phyloP scores from a whole-genome alignment of 2,888 invertebrate genomes.

The Cremastinae sp. region DNA sequence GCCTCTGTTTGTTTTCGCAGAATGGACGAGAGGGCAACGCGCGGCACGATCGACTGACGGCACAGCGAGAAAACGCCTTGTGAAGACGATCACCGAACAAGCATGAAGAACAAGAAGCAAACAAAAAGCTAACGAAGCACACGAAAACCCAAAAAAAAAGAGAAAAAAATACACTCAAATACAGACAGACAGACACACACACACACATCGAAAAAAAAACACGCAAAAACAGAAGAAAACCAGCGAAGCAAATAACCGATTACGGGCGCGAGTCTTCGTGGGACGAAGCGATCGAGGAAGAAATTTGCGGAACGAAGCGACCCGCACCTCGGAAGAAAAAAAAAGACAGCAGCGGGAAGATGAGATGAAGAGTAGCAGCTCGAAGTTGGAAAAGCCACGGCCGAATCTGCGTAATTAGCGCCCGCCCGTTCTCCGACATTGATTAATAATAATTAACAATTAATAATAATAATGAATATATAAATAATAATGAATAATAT shows the following conservation, averaged over 20 bases:
- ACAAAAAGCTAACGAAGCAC: slow-evolving; percentile 66
- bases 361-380: slow-evolving; percentile 36
- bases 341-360: slow-evolving; percentile 35
- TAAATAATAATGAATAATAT: slow-evolving; percentile 67
- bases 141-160: slow-evolving; percentile 54
- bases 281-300: slow-evolving; percentile 46
- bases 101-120: slow-evolving; percentile 32
- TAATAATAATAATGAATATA: slow-evolving; percentile 63
- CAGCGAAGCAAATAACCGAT: slow-evolving; percentile 23
- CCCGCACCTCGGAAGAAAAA: slow-evolving; percentile 15
- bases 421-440: slow-evolving; percentile 79
- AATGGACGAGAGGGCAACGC: slow-evolving; percentile 80
- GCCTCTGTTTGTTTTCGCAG: slow-evolving; percentile 64
- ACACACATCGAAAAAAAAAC: slow-evolving; percentile 40
- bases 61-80: slow-evolving; percentile 74
- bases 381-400: slow-evolving; percentile 65
- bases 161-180: slow-evolving; percentile 61
- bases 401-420: slow-evolving; percentile 77
- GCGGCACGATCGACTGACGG: slow-evolving; percentile 78
- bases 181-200: slow-evolving; percentile 32
- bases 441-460: slow-evolving; percentile 73
- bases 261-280: not conserved
- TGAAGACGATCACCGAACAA: slow-evolving; percentile 30
- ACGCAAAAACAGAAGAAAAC: slow-evolving; percentile 55
- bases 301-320: not conserved